Conservation (phyloP, 2,888 invertebrate species). For the Dorcus hopei region DNA sequence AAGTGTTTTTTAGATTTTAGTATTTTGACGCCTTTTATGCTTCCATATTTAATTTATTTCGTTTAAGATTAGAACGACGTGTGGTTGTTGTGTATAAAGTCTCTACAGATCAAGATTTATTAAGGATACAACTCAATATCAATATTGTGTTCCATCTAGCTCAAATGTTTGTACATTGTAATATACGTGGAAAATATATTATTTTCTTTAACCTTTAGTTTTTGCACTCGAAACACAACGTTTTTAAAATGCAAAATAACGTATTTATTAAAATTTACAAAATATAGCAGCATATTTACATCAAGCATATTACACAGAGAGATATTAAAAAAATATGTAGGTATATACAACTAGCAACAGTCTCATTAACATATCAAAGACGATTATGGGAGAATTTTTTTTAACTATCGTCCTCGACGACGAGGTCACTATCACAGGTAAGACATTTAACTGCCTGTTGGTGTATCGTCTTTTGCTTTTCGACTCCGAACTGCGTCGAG, state of each 20-base stretch:
- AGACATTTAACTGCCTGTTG: constrained; percentile 49
- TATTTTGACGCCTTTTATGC: not conserved
- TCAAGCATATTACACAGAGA: too few relatives aligned
- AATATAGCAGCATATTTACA: too few relatives aligned
- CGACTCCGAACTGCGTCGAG: constrained; percentile 57
- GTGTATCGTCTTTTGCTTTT: constrained; percentile 36
- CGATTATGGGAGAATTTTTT: not conserved
- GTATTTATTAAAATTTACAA: too few relatives aligned
- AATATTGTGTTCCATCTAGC: not conserved
- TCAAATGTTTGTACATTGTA: not conserved
- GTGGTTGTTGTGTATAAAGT: not conserved
- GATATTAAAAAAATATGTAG: too few relatives aligned
- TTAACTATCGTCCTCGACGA: constrained; percentile 50
- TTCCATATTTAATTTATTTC: not conserved
- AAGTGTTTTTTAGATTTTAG: too few relatives aligned
- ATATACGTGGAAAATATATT: too few relatives aligned
- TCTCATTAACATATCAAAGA: too few relatives aligned
- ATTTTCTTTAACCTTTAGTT: too few relatives aligned
- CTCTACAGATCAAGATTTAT: not conserved
- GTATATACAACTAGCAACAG: too few relatives aligned
- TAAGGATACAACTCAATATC: not conserved
- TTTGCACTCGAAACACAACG: too few relatives aligned
- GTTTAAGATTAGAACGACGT: not conserved
- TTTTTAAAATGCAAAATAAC: too few relatives aligned
- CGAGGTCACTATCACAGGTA: constrained; percentile 57